Conservation (phyloP, 2,113 vertebrate species). For the Coracopsis vasa region DNA sequence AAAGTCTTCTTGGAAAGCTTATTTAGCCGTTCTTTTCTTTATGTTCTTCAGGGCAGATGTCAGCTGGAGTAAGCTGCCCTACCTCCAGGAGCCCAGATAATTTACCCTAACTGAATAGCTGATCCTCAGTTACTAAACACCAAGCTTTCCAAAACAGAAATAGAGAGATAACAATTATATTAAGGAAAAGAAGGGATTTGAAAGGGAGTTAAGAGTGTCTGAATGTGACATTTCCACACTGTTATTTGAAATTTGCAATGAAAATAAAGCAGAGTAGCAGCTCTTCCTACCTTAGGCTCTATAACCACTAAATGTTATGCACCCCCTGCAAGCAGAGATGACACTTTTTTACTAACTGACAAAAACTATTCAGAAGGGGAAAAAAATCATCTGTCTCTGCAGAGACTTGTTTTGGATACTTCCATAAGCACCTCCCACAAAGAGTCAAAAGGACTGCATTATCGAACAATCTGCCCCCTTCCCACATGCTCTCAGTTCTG, state of each 20-base stretch:
- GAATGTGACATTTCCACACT: background rate
- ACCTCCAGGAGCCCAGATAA: background rate
- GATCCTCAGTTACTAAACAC: background rate
- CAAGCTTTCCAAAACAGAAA: background rate
- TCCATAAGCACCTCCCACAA: background rate
- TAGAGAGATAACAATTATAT: background rate
- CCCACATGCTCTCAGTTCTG: background rate
- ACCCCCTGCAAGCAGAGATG: background rate
- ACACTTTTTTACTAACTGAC: background rate
- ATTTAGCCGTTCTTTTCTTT: background rate
- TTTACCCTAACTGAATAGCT: background rate
- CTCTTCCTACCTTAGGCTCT: background rate
- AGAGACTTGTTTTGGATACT: background rate
- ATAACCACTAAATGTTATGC: background rate
- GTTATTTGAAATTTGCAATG: slow-evolving; percentile 5
- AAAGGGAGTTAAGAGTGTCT: background rate
- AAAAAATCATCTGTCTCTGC: background rate
- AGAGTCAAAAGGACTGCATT: background rate
- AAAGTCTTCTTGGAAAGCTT: background rate
- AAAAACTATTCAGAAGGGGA: background rate
- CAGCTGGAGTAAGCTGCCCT: background rate
- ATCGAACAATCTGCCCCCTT: background rate
- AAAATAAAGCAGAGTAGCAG: slow-evolving; percentile 10
- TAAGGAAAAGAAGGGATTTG: background rate
- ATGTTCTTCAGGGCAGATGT: background rate